Evolutionary conservation across 2,113 vertebrate genomes (phyloP).

Genomic region (Gallinago jamesoni): DNA sequence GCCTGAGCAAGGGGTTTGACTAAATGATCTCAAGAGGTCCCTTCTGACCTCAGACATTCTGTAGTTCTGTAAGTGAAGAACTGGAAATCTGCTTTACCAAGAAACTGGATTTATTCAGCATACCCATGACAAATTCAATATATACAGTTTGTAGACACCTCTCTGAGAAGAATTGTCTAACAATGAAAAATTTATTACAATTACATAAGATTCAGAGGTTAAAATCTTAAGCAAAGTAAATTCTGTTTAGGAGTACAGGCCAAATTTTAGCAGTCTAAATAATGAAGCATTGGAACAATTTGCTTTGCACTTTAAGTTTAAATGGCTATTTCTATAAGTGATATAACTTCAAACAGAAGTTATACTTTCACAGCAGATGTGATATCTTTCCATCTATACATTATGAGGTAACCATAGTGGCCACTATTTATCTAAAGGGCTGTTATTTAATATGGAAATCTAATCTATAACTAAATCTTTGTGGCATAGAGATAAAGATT

Average conservation of each 20-base stretch:
- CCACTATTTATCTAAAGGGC: background rate
- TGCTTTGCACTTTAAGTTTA: background rate
- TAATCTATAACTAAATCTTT: background rate
- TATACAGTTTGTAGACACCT: background rate
- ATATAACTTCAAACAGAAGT: background rate
- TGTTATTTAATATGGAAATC: background rate
- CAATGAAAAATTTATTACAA: background rate
- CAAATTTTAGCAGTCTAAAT: background rate
- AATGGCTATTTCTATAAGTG: background rate
- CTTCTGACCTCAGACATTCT: background rate
- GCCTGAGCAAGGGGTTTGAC: background rate
- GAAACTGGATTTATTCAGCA: background rate
- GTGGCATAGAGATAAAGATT: background rate
- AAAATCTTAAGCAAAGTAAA: background rate
- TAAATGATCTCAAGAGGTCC: background rate
- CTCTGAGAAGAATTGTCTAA: background rate
- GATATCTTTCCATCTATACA: background rate
- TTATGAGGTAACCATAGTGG: background rate
- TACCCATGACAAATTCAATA: background rate
- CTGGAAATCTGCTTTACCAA: background rate
- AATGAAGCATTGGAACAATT: background rate
- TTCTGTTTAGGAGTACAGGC: background rate
- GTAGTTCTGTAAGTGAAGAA: background rate
- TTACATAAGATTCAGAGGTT: background rate
- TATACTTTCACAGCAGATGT: background rate